A percentile compares a stretch with the other conserved stretches of the same genome.
phyloP scores from a whole-genome alignment of 2,113 vertebrate genomes.

The Pterocles burchelli region DNA sequence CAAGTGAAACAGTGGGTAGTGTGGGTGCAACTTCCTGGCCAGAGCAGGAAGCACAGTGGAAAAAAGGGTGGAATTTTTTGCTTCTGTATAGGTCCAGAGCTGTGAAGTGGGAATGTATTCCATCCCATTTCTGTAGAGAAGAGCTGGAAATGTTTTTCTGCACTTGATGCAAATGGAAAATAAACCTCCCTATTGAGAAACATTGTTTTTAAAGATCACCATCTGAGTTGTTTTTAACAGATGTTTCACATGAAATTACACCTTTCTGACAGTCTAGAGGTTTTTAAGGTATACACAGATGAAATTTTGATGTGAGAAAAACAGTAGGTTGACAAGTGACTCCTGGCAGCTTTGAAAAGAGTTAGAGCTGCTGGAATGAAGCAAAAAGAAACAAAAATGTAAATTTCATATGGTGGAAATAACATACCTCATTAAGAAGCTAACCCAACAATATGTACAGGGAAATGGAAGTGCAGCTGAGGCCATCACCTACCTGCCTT shows the following conservation, averaged over 20 bases:
- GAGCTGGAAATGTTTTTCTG: neutral
- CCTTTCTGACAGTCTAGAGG: neutral
- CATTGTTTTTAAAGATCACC: neutral
- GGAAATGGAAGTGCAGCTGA: slow-evolving; percentile 10
- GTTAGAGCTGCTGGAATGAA: neutral
- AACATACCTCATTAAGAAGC: neutral
- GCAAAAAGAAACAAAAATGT: neutral
- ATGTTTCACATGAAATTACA: neutral
- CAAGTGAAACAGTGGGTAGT: neutral
- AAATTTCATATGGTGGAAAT: neutral
- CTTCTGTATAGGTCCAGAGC: neutral
- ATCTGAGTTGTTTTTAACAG: neutral
- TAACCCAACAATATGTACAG: neutral
- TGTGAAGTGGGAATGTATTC: neutral
- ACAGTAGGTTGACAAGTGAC: neutral
- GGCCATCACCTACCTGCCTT: neutral
- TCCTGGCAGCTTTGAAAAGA: neutral
- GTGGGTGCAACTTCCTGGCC: neutral
- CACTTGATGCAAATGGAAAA: neutral
- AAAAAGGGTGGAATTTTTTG: neutral
- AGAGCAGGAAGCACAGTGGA: neutral
- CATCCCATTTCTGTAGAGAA: neutral
- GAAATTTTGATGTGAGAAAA: neutral
- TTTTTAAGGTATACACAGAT: neutral
- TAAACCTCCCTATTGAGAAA: neutral